These are phyloP conservation scores for Drosophila hydei DNA, from an alignment of 1,140 invertebrate species.

Conservation along the genomic window DNA sequence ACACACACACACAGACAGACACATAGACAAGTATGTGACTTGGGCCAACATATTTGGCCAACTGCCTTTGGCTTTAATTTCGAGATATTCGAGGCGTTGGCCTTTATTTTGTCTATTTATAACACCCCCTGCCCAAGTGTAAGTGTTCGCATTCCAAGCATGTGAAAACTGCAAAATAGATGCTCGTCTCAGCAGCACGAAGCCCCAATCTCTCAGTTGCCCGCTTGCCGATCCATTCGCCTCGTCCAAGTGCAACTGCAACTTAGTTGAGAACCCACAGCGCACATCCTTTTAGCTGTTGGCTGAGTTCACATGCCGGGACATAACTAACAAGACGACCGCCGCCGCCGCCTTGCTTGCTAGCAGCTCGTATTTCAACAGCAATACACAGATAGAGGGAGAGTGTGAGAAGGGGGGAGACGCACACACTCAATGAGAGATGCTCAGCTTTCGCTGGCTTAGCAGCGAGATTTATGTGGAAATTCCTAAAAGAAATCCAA, in stretches of 20 bases:
- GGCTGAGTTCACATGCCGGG: slow-evolving; percentile 46
- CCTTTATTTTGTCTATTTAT: slow-evolving; percentile 73
- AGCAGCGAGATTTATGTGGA: slow-evolving; percentile 80
- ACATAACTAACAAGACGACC: slow-evolving; percentile 50
- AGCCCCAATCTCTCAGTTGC: neutral
- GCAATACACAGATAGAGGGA: no score
- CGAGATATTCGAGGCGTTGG: slow-evolving; percentile 61
- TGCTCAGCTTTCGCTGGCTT: slow-evolving; percentile 53
- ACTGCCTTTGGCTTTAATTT: slow-evolving; percentile 80
- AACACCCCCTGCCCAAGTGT: slow-evolving; percentile 55
- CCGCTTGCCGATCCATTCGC: slow-evolving; percentile 4
- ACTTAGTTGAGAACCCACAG: slow-evolving; percentile 19
- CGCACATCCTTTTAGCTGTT: slow-evolving; percentile 32
- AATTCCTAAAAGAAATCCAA: slow-evolving; percentile 83
- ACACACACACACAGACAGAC: slow-evolving; percentile 17
- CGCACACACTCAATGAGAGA: slow-evolving; percentile 16
- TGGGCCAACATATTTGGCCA: slow-evolving; percentile 66
- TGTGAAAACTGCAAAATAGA: slow-evolving; percentile 79
- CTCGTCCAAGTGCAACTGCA: slow-evolving; percentile 31
- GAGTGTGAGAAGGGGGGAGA: no score
- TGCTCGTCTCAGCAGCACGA: slow-evolving; percentile 36
- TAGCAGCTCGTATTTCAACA: slow-evolving; percentile 43
- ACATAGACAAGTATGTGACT: slow-evolving; percentile 37
- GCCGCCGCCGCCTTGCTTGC: slow-evolving; percentile 15
- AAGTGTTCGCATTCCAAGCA: slow-evolving; percentile 78